Evolutionary conservation across 2,888 invertebrate genomes (phyloP).

Genomic region (Himalopsyche tibetana): DNA sequence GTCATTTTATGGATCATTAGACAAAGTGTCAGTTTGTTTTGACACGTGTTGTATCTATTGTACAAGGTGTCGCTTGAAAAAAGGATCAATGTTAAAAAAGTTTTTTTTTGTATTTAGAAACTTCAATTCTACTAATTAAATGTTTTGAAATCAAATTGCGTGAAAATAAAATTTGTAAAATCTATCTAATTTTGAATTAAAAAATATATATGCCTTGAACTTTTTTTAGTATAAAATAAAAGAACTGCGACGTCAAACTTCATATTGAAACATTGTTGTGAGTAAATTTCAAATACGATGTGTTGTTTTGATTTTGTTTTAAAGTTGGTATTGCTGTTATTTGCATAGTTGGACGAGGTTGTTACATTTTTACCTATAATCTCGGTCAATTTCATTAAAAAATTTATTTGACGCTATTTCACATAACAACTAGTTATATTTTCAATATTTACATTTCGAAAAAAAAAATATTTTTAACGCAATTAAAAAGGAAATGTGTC

Average conservation of each 20-base stretch:
- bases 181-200: not conserved
- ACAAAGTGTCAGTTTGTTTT: conserved; percentile 61
- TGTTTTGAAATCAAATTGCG: not conserved
- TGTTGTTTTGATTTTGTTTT: conserved; percentile 43
- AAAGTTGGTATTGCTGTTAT: not conserved
- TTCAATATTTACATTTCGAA: conserved; percentile 62
- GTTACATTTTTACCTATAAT: conserved; percentile 56
- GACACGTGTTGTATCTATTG: conserved; percentile 57
- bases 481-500: not conserved
- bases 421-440: conserved; percentile 55
- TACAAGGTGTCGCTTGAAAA: conserved; percentile 44
- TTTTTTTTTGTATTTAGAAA: not conserved
- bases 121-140: too few species aligned
- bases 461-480: not conserved
- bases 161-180: not conserved
- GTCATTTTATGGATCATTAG: conserved; percentile 53
- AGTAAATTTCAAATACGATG: conserved; percentile 17
- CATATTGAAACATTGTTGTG: not conserved
- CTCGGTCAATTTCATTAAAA: conserved; percentile 63
- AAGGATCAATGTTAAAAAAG: conserved; percentile 18
- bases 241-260: conserved; percentile 23
- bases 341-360: conserved; percentile 61
- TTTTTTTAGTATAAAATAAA: conserved; percentile 5
- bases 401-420: conserved; percentile 48
- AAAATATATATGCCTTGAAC: too few species aligned